A percentile compares a stretch with the other conserved stretches of the same genome.
Conservation (phyloP, 2,113 vertebrate genomes). For the Symphodus melops region DNA sequence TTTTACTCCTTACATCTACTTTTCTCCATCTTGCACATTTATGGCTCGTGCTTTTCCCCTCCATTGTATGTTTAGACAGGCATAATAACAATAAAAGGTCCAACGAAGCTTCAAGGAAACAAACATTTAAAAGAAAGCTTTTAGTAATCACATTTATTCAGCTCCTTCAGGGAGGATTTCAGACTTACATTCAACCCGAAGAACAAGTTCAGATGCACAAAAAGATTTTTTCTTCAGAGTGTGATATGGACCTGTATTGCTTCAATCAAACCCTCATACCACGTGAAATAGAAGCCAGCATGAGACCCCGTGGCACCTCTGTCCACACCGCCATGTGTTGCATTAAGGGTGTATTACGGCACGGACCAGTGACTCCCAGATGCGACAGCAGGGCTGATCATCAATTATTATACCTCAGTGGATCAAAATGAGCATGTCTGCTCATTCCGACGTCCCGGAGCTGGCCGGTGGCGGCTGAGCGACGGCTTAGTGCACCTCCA, state of each 20-base stretch:
- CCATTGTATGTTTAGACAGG: conserved; percentile 16
- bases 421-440: conserved; percentile 82
- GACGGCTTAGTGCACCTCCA: conserved; percentile 58
- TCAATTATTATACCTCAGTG: conserved; percentile 88
- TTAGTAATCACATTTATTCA: conserved; percentile 38
- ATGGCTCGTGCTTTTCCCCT: conserved; percentile 20
- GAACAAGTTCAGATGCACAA: conserved; percentile 4
- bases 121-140: conserved; percentile 28
- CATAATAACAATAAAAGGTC: conserved; percentile 32
- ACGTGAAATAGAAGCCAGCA: conserved; percentile 63
- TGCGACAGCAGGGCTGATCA: conserved; percentile 85
- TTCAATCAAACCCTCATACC: conserved; percentile 36
- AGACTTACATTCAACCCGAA: conserved; percentile 13
- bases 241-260: conserved; percentile 32
- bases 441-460: conserved; percentile 62
- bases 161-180: conserved; percentile 28
- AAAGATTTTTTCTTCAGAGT: conserved; percentile 19
- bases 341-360: conserved; percentile 70
- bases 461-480: conserved; percentile 63
- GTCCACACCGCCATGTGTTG: conserved; percentile 75
- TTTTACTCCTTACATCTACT: conserved; percentile 11
- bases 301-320: conserved; percentile 58
- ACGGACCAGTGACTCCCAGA: conserved; percentile 80
- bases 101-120: conserved; percentile 32
- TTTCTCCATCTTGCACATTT: conserved; percentile 26